Conservation (phyloP, 2,888 invertebrate species). For the Odontomyia ornata region DNA sequence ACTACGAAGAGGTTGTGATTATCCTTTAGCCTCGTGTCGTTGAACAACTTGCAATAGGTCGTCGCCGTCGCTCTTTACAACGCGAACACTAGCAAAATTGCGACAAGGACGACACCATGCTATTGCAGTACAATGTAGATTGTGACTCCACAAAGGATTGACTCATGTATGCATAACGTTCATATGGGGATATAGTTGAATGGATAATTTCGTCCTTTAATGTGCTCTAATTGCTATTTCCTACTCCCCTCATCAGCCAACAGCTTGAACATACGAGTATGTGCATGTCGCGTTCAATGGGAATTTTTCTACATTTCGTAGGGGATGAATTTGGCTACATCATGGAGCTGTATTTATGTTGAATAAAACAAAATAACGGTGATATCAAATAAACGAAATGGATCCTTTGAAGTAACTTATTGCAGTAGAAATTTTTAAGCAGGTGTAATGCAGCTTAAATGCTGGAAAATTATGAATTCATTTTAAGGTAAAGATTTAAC, state of each 20-base stretch:
- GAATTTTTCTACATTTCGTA: constrained; percentile 14
- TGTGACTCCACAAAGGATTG: constrained; percentile 35
- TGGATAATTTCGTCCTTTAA: constrained; percentile 39
- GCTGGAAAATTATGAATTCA: constrained; percentile 18
- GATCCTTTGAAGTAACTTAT: constrained; percentile 37
- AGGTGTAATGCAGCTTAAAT: constrained; percentile 3
- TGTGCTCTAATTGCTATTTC: constrained; percentile 42
- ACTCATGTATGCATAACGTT: constrained; percentile 25
- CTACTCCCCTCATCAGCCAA: neutral
- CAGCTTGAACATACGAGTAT: neutral
- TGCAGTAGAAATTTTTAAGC: neutral
- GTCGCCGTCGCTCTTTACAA: neutral
- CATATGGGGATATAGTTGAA: constrained; percentile 23
- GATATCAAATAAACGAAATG: constrained; percentile 5
- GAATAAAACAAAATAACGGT: neutral
- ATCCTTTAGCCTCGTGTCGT: constrained; percentile 42
- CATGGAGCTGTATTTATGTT: neutral
- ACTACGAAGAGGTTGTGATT: constrained; percentile 55
- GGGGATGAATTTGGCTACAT: neutral
- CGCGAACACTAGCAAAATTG: constrained; percentile 3
- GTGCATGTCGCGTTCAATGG: neutral
- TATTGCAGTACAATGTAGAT: neutral
- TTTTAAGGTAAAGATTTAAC: constrained; percentile 11
- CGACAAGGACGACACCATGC: constrained; percentile 13
- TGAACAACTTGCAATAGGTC: constrained; percentile 28